Evolutionary conservation across 2,888 invertebrate species (phyloP).

Genomic region (Beris chalybata): DNA sequence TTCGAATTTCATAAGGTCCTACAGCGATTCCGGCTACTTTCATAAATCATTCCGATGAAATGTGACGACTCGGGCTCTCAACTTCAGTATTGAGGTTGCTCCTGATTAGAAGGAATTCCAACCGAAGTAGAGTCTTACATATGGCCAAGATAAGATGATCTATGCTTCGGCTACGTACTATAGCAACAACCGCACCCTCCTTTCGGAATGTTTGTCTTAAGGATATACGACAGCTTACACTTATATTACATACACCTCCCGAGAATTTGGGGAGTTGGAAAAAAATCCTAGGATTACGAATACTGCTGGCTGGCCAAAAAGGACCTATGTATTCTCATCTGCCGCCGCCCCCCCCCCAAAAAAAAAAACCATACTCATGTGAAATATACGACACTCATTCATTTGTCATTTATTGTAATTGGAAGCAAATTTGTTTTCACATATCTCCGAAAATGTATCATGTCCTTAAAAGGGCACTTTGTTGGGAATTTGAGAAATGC

Average conservation of each 20-base stretch:
- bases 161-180: neutral
- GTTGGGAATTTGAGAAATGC: slow-evolving; percentile 11
- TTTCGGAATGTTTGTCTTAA: too few species aligned
- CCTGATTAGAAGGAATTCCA: neutral
- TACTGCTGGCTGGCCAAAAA: too few species aligned
- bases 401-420: slow-evolving; percentile 17
- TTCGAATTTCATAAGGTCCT: slow-evolving; percentile 9
- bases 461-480: neutral
- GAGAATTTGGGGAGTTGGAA: too few species aligned
- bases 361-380: neutral
- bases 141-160: slow-evolving; percentile 1
- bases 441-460: slow-evolving; percentile 1
- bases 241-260: too few species aligned
- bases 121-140: neutral
- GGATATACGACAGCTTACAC: too few species aligned
- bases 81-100: slow-evolving; percentile 1
- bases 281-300: too few species aligned
- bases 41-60: slow-evolving; percentile 14
- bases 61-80: slow-evolving; percentile 3
- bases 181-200: too few species aligned
- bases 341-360: too few species aligned
- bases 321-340: too few species aligned
- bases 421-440: slow-evolving; percentile 8
- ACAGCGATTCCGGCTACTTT: neutral
- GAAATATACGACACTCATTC: neutral